Evolutionary conservation across 1,140 invertebrate genomes (phyloP).

Genomic region (Bombus huntii): DNA sequence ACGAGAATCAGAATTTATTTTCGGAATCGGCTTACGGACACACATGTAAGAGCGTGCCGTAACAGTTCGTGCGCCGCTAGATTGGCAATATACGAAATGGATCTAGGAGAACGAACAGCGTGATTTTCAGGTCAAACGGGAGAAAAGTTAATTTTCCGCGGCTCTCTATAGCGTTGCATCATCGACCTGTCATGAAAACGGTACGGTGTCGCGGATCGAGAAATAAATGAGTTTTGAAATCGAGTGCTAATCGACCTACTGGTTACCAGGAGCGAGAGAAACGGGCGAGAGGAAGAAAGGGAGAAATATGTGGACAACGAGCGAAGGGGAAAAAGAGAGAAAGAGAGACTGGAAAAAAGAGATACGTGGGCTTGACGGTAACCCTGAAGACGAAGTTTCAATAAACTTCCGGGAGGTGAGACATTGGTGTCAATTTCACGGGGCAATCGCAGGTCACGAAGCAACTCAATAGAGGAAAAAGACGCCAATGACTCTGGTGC

Average conservation of each 20-base stretch:
- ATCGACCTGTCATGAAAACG: constrained; percentile 14
- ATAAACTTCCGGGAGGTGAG: constrained; percentile 59
- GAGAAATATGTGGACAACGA: background rate
- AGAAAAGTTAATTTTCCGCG: constrained; percentile 41
- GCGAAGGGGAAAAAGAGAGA: background rate
- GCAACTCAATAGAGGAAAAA: constrained; percentile 35
- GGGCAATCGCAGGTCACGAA: constrained; percentile 60
- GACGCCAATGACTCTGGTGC: constrained; percentile 53
- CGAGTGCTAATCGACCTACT: constrained; percentile 55
- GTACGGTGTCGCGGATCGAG: constrained; percentile 21
- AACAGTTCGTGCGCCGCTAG: constrained; percentile 1
- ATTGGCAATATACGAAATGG: constrained; percentile 34
- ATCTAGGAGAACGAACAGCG: constrained; percentile 23
- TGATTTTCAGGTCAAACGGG: constrained; percentile 40
- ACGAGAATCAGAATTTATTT: constrained; percentile 36
- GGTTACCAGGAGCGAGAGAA: background rate
- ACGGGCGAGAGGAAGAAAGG: background rate
- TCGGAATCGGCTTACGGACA: constrained; percentile 11
- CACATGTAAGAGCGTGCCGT: constrained; percentile 22
- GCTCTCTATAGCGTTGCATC: constrained; percentile 12
- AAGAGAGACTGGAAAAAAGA: background rate
- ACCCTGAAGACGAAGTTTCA: constrained; percentile 56
- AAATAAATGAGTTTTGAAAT: constrained; percentile 61
- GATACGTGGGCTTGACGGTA: background rate
- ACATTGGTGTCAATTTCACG: constrained; percentile 65